Evolutionary conservation across 2,113 vertebrate species (phyloP), one percentile per base, ranked within the genome.

Genomic region (Sphyrna mokarran): DNA sequence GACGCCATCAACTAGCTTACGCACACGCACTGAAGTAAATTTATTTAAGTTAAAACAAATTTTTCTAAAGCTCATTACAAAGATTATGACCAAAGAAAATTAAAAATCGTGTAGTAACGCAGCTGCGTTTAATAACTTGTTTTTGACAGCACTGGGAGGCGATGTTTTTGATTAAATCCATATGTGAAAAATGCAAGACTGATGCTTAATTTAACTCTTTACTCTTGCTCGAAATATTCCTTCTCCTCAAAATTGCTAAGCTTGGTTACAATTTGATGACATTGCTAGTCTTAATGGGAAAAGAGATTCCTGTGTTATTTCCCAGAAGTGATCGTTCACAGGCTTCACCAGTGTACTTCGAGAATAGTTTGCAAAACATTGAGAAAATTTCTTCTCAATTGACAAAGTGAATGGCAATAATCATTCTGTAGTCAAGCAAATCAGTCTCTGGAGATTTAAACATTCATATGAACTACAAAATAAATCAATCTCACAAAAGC

Each of bases 81-180:
- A 58, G 13, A 91, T 33, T 61, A 91, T 16, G 8, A 16, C 54
- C 63, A n/a, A 58, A 61, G 22, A 91, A 7, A 91, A 40, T 83
- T 16, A 5, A 40, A 63, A n/a, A n/a, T 61, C 54, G 18, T 63
- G 87, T 33, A 18, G 86, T 40, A 40, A 43, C 20, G 37, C 80
- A 89, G 16, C 23, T 48, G 58, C n/a, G 14, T 91, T 91, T 91
- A 91, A 91, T 18, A 18, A 61, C 33, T 90, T 58, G 63, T 58
- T 90, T 58, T 61, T 3, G 33, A 58, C 11, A 91, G 87, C 18
- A 54, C 58, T 91, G 87, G 54, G 54, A 91, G 58, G 29, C 63
- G 87, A 91, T 63, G 33, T 33, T n/a, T 91, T 91, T 91, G 58
- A 91, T 63, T 91, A 91, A 61, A 33, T n/a, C 54, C 58, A 63